These are phyloP conservation scores for Drosophila differens DNA, from an alignment of 2,888 invertebrate species.

Conservation along the genomic window DNA sequence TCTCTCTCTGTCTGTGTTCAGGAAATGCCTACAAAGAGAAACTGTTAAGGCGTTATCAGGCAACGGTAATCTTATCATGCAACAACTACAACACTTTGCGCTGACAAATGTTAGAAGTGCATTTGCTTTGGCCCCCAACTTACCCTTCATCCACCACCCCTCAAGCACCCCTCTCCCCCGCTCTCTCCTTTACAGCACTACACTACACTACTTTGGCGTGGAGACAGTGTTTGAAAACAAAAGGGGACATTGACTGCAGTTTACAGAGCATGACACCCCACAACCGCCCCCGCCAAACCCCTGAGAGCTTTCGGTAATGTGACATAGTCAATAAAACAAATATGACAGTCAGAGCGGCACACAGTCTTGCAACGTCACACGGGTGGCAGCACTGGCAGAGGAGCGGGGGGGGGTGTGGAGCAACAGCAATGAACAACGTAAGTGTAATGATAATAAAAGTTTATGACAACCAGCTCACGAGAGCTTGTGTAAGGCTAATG, in stretches of 20 bases:
- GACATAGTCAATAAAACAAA: slow-evolving; percentile 75
- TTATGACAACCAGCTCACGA: slow-evolving; percentile 76
- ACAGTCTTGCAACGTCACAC: background rate
- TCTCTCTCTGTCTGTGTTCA: background rate
- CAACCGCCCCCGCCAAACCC: background rate
- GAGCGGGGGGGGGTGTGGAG: too few species aligned
- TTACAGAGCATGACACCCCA: slow-evolving; percentile 52
- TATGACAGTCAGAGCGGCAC: slow-evolving; percentile 53
- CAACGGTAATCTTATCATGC: slow-evolving; percentile 65
- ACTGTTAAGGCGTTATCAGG: slow-evolving; percentile 48
- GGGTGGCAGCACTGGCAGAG: background rate
- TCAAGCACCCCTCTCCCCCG: too few species aligned
- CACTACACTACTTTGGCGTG: background rate
- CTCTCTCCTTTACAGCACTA: background rate
- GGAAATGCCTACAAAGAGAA: slow-evolving; percentile 45
- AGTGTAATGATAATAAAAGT: slow-evolving; percentile 79
- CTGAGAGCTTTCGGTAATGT: slow-evolving; percentile 20
- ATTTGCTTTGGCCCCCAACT: slow-evolving; percentile 19
- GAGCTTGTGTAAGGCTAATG: slow-evolving; percentile 78
- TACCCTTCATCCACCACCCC: background rate
- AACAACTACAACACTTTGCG: slow-evolving; percentile 59
- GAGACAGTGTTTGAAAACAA: slow-evolving; percentile 56
- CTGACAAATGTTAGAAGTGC: slow-evolving; percentile 74
- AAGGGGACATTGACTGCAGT: slow-evolving; percentile 76
- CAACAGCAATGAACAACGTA: slow-evolving; percentile 37